A percentile compares a stretch with the other conserved stretches of the same genome.
Conservation (phyloP, 2,797 vertebrate genomes). For the Syngnathus rostellatus region DNA sequence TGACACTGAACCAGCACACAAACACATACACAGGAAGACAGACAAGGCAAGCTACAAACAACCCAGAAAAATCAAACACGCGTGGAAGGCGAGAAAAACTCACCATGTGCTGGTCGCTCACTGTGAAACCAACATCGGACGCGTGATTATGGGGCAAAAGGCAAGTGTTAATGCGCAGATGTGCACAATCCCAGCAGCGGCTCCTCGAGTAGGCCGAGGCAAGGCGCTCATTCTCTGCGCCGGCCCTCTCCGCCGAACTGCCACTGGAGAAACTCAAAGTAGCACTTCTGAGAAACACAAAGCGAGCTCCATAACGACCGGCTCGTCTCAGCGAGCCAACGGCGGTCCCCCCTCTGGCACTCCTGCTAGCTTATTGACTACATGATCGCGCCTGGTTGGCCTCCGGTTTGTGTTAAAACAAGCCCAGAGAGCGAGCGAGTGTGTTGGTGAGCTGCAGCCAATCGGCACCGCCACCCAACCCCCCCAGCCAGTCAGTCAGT, state of each 20-base stretch:
- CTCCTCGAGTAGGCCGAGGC: slow-evolving; percentile 68
- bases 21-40: slow-evolving; percentile 55
- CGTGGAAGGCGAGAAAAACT: slow-evolving; percentile 58
- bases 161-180: slow-evolving; percentile 69
- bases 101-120: slow-evolving; percentile 73
- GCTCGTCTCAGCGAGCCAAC: slow-evolving; percentile 45
- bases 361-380: slow-evolving; percentile 60
- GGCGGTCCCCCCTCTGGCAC: slow-evolving; percentile 40
- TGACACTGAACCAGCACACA: slow-evolving; percentile 62
- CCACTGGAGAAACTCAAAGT: slow-evolving; percentile 49
- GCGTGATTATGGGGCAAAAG: slow-evolving; percentile 49
- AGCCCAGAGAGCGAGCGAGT: slow-evolving; percentile 63
- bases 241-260: slow-evolving; percentile 57
- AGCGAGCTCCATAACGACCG: slow-evolving; percentile 41
- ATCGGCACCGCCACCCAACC: slow-evolving; percentile 73
- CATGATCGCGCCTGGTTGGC: slow-evolving; percentile 62
- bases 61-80: slow-evolving; percentile 45
- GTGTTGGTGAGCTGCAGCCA: slow-evolving; percentile 70
- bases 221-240: slow-evolving; percentile 64
- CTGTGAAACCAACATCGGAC: slow-evolving; percentile 60
- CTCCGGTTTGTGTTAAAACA: slow-evolving; percentile 74
- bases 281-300: slow-evolving; percentile 20
- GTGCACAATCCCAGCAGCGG: slow-evolving; percentile 70
- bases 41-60: slow-evolving; percentile 58
- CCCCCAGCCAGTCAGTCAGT: slow-evolving; percentile 38